These are phyloP conservation scores for Agraylea sexmaculata DNA, from an alignment of 1,140 invertebrate species.

Conservation along the genomic window DNA sequence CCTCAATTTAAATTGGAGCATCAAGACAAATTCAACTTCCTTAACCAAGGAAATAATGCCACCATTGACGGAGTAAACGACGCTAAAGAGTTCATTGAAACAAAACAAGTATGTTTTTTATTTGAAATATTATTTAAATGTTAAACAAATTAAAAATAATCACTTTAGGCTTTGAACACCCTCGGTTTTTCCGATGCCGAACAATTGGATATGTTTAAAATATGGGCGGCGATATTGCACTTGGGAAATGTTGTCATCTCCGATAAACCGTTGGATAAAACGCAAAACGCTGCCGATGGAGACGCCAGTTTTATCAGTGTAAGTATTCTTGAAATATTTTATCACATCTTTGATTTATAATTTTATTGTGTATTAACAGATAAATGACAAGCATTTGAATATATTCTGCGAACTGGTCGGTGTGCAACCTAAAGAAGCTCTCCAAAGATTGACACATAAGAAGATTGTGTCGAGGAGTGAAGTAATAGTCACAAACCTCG, in stretches of 20 bases:
- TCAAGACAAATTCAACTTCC: slow-evolving; percentile 70
- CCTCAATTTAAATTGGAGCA: slow-evolving; percentile 62
- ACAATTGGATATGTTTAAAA: slow-evolving; percentile 73
- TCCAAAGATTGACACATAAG: slow-evolving; percentile 80
- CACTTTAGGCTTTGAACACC: slow-evolving; percentile 53
- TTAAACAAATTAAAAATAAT: not conserved
- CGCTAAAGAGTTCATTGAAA: slow-evolving; percentile 54
- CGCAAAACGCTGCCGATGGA: slow-evolving; percentile 60
- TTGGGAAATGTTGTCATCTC: slow-evolving; percentile 76
- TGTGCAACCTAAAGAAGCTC: slow-evolving; percentile 60
- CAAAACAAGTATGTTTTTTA: slow-evolving; percentile 24
- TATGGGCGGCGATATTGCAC: slow-evolving; percentile 82
- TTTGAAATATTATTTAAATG: not conserved
- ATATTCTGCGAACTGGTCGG: slow-evolving; percentile 62
- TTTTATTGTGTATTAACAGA: no score
- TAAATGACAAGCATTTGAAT: slow-evolving; percentile 56
- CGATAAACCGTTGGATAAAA: slow-evolving; percentile 54
- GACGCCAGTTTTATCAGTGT: slow-evolving; percentile 32
- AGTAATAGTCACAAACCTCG: slow-evolving; percentile 46
- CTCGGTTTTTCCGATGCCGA: slow-evolving; percentile 70
- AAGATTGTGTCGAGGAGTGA: slow-evolving; percentile 42
- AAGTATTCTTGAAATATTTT: slow-evolving; percentile 21
- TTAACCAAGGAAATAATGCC: slow-evolving; percentile 76
- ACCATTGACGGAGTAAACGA: slow-evolving; percentile 79
- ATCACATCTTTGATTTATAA: no score